Evolutionary conservation across 2,888 invertebrate genomes (phyloP).

Genomic region (Chrysolina oricalcia): DNA sequence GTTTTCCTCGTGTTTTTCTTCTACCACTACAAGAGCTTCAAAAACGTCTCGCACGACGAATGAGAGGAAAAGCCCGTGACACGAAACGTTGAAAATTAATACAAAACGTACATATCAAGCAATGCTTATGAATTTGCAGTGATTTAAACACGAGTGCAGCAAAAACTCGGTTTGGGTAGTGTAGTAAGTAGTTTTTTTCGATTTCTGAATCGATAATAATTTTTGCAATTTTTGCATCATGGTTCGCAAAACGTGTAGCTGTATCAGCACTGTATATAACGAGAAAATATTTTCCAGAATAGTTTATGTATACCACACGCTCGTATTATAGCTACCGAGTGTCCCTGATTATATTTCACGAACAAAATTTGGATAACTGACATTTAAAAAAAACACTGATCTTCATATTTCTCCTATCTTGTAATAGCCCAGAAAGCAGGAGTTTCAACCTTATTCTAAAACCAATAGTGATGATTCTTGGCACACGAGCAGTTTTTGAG

Average conservation of each 20-base stretch:
- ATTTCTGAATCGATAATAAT: constrained; percentile 39
- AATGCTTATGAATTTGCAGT: constrained; percentile 38
- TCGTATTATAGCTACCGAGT: background rate
- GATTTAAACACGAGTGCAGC: constrained; percentile 41
- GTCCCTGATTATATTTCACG: background rate
- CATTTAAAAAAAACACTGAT: too few relatives aligned
- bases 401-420: too few relatives aligned
- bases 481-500: too few relatives aligned
- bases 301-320: constrained; percentile 23
- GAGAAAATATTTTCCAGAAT: constrained; percentile 27
- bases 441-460: too few relatives aligned
- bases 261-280: constrained; percentile 69
- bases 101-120: constrained; percentile 53
- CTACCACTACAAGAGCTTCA: constrained; percentile 92
- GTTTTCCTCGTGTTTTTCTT: constrained; percentile 96
- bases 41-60: constrained; percentile 73
- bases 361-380: background rate
- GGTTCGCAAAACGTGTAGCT: constrained; percentile 71
- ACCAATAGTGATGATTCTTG: too few relatives aligned
- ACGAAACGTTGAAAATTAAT: constrained; percentile 6
- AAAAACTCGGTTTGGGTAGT: constrained; percentile 36
- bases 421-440: too few relatives aligned
- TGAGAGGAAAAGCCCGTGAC: constrained; percentile 32
- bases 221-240: constrained; percentile 51
- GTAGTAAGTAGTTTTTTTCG: constrained; percentile 31